These are phyloP conservation scores for Priocnemis perturbator DNA, from an alignment of 2,888 invertebrate species.

Conservation along the genomic window DNA sequence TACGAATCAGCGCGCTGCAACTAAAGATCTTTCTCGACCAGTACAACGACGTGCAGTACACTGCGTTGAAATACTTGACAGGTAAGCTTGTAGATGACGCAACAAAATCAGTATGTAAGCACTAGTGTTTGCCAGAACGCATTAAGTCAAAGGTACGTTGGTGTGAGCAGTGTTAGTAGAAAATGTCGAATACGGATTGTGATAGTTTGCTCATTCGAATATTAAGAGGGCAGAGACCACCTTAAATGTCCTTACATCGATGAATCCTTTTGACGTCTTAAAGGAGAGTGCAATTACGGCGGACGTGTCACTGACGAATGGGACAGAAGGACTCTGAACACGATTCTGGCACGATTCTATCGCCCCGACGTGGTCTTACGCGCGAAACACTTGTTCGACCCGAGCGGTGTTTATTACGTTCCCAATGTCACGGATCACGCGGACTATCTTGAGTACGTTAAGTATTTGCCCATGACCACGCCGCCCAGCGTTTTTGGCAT, in stretches of 20 bases:
- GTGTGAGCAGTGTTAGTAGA: no score
- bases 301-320: conserved; percentile 97
- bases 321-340: conserved; percentile 92
- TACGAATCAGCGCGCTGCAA: conserved; percentile 92
- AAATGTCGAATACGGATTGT: no score
- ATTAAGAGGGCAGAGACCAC: no score
- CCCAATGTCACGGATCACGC: conserved; percentile 85
- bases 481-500: conserved; percentile 92
- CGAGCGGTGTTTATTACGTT: conserved; percentile 81
- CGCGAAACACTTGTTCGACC: conserved; percentile 68
- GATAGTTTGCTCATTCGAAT: no score
- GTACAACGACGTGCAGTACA: conserved; percentile 89
- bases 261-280: conserved; percentile 21
- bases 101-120: no score
- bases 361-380: conserved; percentile 81
- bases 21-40: conserved; percentile 91
- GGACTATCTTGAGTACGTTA: conserved; percentile 82
- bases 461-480: conserved; percentile 85
- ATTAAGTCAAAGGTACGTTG: no score
- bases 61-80: conserved; percentile 91
- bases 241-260: background rate
- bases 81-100: conserved; percentile 48
- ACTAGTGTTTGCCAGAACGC: no score
- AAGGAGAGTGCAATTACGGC: conserved; percentile 96
- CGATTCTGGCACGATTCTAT: conserved; percentile 89